phyloP scores from a whole-genome alignment of 2,113 vertebrate species.

The Thomomys bottae region DNA sequence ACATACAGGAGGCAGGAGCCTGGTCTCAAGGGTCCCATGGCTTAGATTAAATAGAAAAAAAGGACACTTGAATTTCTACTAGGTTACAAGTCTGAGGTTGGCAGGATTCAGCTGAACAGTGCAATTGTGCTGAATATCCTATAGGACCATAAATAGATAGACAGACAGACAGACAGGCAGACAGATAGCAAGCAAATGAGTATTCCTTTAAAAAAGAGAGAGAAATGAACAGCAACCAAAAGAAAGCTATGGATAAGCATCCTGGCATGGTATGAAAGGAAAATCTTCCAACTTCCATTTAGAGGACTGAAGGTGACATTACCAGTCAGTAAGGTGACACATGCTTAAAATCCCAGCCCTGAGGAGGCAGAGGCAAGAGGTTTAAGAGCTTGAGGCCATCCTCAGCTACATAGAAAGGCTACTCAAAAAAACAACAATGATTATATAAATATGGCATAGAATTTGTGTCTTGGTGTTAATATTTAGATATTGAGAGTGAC shows the following conservation, averaged over 20 bases:
- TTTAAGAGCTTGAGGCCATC: too few species aligned
- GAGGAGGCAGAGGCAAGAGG: too few species aligned
- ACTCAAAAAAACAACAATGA: neutral
- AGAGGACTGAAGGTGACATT: neutral
- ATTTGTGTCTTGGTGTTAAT: neutral
- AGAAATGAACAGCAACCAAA: neutral
- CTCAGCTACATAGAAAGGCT: neutral
- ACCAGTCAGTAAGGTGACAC: too few species aligned
- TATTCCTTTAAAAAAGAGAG: neutral
- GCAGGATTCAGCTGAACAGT: neutral
- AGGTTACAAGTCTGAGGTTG: neutral
- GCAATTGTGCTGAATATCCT: too few species aligned
- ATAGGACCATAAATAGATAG: too few species aligned
- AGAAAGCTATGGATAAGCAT: neutral
- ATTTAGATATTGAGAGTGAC: neutral
- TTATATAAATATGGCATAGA: neutral
- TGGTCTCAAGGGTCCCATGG: neutral
- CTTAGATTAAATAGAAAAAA: neutral
- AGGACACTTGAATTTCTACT: neutral
- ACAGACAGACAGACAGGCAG: too few species aligned
- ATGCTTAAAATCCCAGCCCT: too few species aligned
- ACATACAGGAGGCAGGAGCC: neutral
- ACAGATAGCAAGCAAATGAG: neutral
- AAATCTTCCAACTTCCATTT: neutral
- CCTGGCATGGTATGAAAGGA: neutral